Percentiles rank a stretch among this genome's conserved stretches.
Evolutionary conservation across 2,797 vertebrate species (phyloP).

Genomic region (Myotis pilosus): DNA sequence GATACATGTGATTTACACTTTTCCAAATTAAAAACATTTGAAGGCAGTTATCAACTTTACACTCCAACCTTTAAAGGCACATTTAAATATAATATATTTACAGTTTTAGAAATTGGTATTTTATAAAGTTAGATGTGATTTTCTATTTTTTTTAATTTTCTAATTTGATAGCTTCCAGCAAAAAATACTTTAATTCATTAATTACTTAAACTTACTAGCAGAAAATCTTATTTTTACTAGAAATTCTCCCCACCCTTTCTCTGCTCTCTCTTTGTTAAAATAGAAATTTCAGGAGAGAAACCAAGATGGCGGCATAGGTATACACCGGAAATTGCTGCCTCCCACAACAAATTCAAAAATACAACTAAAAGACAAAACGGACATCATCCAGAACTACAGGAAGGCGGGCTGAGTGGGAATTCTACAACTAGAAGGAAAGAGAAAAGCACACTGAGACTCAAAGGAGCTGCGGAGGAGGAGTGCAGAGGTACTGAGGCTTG

Average conservation of each 20-base stretch:
- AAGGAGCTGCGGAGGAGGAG: no score
- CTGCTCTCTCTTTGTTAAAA: not conserved
- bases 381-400: no score
- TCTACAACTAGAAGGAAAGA: no score
- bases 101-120: not conserved
- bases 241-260: not conserved
- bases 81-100: not conserved
- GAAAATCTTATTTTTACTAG: not conserved
- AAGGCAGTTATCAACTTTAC: not conserved
- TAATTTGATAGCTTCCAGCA: not conserved
- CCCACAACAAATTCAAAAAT: no score
- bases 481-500: no score
- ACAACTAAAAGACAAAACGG: no score
- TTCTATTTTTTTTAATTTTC: not conserved
- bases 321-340: no score
- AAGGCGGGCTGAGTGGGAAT: no score
- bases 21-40: not conserved
- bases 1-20: not conserved
- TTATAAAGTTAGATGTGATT: not conserved
- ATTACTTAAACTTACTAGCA: not conserved
- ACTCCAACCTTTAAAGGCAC: not conserved
- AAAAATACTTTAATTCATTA: slow-evolving; percentile 1
- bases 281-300: not conserved
- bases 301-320: no score
- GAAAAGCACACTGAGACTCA: no score